phyloP scores from a whole-genome alignment of 2,888 invertebrate species.

The Lithophane ornitopus region DNA sequence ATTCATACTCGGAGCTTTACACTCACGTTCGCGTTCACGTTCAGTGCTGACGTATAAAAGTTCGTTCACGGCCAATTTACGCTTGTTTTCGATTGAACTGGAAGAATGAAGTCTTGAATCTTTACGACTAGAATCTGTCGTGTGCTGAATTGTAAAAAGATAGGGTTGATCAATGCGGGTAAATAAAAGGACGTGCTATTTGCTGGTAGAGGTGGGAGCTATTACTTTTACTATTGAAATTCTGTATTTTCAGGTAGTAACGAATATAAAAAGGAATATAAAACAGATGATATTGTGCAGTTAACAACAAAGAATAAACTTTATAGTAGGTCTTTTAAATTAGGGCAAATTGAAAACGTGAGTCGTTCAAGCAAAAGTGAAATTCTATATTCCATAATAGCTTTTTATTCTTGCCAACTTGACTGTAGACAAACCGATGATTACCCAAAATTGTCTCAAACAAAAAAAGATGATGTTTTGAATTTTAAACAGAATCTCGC shows the following conservation, averaged over 20 bases:
- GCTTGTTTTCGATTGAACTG: slow-evolving; percentile 72
- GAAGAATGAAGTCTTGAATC: slow-evolving; percentile 68
- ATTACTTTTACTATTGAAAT: neutral
- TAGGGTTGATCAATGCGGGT: slow-evolving; percentile 35
- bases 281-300: no score
- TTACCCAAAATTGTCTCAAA: slow-evolving; percentile 33
- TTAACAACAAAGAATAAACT: neutral
- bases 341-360: slow-evolving; percentile 43
- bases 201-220: neutral
- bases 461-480: slow-evolving; percentile 54
- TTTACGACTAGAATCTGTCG: slow-evolving; percentile 66
- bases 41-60: slow-evolving; percentile 72
- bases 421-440: slow-evolving; percentile 23
- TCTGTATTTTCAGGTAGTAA: neutral
- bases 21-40: slow-evolving; percentile 67
- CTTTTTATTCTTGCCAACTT: slow-evolving; percentile 39
- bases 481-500: slow-evolving; percentile 57
- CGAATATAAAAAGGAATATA: neutral
- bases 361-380: slow-evolving; percentile 35
- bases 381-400: slow-evolving; percentile 19
- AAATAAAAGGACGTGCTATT: slow-evolving; percentile 23
- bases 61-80: slow-evolving; percentile 79
- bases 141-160: slow-evolving; percentile 65
- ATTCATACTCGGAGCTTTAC: slow-evolving; percentile 67
- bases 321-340: neutral